A percentile compares a stretch with the other conserved stretches of the same genome.
Conservation (phyloP, 2,797 vertebrate genomes). For the Falco peregrinus region DNA sequence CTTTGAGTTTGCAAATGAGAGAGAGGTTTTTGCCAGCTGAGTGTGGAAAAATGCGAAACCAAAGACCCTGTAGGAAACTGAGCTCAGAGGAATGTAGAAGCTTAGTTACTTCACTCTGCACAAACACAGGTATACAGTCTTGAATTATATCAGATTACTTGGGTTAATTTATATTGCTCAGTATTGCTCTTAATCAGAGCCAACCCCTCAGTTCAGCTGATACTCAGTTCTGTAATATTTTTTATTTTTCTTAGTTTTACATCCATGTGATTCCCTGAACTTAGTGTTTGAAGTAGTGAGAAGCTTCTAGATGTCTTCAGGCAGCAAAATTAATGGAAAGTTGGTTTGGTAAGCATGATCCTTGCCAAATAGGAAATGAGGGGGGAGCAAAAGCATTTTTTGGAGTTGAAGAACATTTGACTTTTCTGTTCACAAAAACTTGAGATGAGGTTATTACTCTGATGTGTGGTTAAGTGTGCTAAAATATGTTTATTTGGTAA, state of each 20-base stretch:
- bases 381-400: neutral
- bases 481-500: neutral
- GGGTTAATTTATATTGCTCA: neutral
- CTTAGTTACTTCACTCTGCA: neutral
- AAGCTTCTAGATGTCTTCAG: neutral
- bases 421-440: neutral
- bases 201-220: neutral
- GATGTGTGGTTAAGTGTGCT: neutral
- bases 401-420: neutral
- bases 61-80: neutral
- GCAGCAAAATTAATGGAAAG: neutral
- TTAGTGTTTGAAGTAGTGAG: neutral
- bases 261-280: neutral
- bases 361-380: neutral
- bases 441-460: neutral
- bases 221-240: neutral
- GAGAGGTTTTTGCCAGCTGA: neutral
- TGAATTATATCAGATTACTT: neutral
- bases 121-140: neutral
- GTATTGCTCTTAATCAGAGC: neutral
- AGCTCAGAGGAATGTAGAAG: neutral
- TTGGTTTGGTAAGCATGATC: neutral
- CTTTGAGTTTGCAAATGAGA: neutral
- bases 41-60: neutral
- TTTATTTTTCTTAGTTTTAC: neutral